Evolutionary conservation across 2,797 vertebrate genomes (phyloP).

Genomic region (Takifugu ocellatus): DNA sequence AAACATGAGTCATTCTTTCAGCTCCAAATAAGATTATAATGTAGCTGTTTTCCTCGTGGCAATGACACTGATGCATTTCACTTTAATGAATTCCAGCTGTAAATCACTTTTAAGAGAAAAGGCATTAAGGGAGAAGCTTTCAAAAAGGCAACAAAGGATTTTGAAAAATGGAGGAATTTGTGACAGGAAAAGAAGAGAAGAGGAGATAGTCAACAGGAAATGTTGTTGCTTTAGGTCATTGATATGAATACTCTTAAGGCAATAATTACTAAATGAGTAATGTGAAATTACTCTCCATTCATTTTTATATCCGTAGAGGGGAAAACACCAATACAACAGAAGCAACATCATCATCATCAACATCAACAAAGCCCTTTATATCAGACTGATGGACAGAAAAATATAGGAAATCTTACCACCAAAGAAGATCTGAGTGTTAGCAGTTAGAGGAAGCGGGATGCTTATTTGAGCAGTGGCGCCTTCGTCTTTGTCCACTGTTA

Average conservation of each 20-base stretch:
- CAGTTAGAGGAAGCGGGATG: constrained; percentile 68
- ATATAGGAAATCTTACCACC: constrained; percentile 76
- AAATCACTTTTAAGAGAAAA: not conserved
- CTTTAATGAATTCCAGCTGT: not conserved
- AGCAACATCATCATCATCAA: no score
- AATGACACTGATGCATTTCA: constrained; percentile 16
- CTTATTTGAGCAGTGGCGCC: constrained; percentile 65
- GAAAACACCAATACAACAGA: no score
- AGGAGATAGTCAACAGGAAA: constrained; percentile 6
- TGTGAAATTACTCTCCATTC: no score
- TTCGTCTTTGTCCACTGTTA: constrained; percentile 81
- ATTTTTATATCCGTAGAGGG: no score
- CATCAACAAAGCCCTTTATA: no score
- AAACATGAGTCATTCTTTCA: constrained; percentile 41
- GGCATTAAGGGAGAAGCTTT: not conserved
- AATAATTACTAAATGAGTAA: no score
- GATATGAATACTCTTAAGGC: no score
- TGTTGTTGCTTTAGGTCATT: constrained; percentile 39
- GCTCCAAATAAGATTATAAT: constrained; percentile 17
- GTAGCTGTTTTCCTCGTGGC: constrained; percentile 9
- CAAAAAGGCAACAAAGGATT: not conserved
- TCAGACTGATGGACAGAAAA: no score
- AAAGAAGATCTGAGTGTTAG: constrained; percentile 79
- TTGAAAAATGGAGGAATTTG: not conserved
- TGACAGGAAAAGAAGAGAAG: not conserved